Evolutionary conservation across 2,797 vertebrate species (phyloP), one percentile per base, ranked within the genome.

Genomic region (Tangara arthus): DNA sequence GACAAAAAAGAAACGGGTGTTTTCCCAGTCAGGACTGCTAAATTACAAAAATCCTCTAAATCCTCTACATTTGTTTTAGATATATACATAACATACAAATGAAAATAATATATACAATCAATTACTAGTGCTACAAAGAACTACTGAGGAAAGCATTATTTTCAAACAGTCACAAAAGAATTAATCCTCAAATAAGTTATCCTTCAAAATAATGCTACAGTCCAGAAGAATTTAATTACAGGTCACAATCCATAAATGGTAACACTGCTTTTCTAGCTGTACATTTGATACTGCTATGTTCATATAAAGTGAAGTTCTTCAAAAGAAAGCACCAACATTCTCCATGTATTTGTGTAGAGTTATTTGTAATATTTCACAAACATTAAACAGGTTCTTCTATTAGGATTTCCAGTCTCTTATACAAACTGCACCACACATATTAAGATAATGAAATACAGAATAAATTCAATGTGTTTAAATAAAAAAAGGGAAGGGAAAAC

Each of bases 311-410:
- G 19, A 65, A 27, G 42, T 53, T 81, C 39, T 52, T 64, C 49
- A 53, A 53, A 87, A 68, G 15, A 53, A 82, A 44, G 26, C 7
- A 56, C 9, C 15, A 64, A 20, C 8, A 53, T 47, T 75, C 61
- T 39, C n/a, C 19, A 80, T 0, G 0, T 26, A 44, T 35, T 55
- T 68, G 23, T 50, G 30, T 18, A 37, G 28, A 30, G 4, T n/a
- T 86, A 65, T 21, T 55, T 46, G 10, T 10, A 52, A 11, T 34
- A 64, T 17, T 91, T 87, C 26, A 61, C 26, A 55, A 55, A 47
- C 5, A 50, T 34, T 66, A 47, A 65, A 55, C 5, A 28, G 30
- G 6, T 37, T 66, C 44, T 14, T 84, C 44, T 11, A 1, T 71
- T 64, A 81, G 27, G 11, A 78, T 59, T 85, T 79, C 26, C 35